These are phyloP conservation scores for Gouania willdenowi DNA, from an alignment of 2,797 vertebrate species.

Conservation along the genomic window DNA sequence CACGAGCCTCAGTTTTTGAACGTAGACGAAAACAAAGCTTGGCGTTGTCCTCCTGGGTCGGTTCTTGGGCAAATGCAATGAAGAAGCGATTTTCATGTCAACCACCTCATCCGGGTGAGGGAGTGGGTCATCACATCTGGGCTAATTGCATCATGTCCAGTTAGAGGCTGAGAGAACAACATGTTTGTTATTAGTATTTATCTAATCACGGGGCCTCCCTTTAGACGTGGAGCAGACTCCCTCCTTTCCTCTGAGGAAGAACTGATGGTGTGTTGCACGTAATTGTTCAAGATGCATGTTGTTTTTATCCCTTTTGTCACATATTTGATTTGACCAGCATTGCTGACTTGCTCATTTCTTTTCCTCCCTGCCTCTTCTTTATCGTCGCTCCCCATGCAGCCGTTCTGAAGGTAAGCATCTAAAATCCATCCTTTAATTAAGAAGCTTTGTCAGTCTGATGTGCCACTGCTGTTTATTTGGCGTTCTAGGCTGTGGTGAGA, in stretches of 20 bases:
- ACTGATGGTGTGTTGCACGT: constrained; percentile 11
- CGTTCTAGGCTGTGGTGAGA: constrained; percentile 43
- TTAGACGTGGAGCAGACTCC: constrained; percentile 30
- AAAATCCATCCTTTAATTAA: constrained; percentile 17
- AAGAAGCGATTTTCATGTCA: constrained; percentile 60
- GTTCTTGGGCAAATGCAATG: constrained; percentile 55
- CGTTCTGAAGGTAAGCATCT: constrained; percentile 75
- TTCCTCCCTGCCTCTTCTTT: constrained; percentile 37
- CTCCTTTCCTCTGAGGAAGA: constrained; percentile 11
- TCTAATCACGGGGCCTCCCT: constrained; percentile 57
- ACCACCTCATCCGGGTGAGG: constrained; percentile 35
- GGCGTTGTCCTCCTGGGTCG: constrained; percentile 28
- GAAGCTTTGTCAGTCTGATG: constrained; percentile 14
- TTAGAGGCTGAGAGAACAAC: constrained; percentile 43
- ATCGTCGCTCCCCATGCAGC: constrained; percentile 44
- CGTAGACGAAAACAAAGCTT: no score
- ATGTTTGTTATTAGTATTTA: constrained; percentile 62
- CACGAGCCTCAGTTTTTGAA: constrained; percentile 29
- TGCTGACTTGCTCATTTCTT: constrained; percentile 16
- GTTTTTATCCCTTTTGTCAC: constrained; percentile 11
- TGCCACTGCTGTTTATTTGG: constrained; percentile 19
- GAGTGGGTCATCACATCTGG: constrained; percentile 50
- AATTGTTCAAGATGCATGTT: constrained; percentile 23
- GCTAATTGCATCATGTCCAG: constrained; percentile 60
- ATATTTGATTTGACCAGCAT: constrained; percentile 10